phyloP scores from a whole-genome alignment of 1,140 invertebrate genomes.

The Drosophila pectinifera region DNA sequence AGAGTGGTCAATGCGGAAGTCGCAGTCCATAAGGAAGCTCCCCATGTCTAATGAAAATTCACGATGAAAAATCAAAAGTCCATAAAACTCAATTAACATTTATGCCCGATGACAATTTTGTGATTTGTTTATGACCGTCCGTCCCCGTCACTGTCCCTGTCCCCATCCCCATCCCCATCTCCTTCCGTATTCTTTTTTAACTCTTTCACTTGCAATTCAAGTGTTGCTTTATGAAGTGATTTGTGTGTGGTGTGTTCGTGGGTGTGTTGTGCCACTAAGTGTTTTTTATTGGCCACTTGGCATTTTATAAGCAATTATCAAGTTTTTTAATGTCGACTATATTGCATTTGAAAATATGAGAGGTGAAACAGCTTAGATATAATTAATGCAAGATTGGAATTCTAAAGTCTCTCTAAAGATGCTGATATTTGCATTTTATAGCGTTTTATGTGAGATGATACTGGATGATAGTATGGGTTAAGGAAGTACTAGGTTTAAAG shows the following conservation, averaged over 20 bases:
- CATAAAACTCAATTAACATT: constrained; percentile 73
- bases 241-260: constrained; percentile 11
- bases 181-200: constrained; percentile 6
- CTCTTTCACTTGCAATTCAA: constrained; percentile 16
- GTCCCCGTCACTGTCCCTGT: no score
- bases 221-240: constrained; percentile 4
- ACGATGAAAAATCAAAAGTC: constrained; percentile 59
- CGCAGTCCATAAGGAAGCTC: constrained; percentile 57
- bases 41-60: constrained; percentile 54
- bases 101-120: constrained; percentile 43
- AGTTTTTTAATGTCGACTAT: constrained; percentile 32
- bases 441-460: constrained; percentile 1
- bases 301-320: constrained; percentile 32
- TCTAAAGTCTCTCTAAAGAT: constrained; percentile 7
- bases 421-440: constrained; percentile 4
- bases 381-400: constrained; percentile 18
- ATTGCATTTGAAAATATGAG: constrained; percentile 7
- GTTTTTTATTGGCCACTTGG: constrained; percentile 41
- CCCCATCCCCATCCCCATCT: neutral
- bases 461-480: no score
- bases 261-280: constrained; percentile 25
- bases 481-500: neutral
- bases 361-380: constrained; percentile 17
- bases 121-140: constrained; percentile 29
- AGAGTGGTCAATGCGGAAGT: constrained; percentile 48